Base-by-base conservation (phyloP, 2,888 invertebrate species). In the Leptarthrus brevirostris region DNA sequence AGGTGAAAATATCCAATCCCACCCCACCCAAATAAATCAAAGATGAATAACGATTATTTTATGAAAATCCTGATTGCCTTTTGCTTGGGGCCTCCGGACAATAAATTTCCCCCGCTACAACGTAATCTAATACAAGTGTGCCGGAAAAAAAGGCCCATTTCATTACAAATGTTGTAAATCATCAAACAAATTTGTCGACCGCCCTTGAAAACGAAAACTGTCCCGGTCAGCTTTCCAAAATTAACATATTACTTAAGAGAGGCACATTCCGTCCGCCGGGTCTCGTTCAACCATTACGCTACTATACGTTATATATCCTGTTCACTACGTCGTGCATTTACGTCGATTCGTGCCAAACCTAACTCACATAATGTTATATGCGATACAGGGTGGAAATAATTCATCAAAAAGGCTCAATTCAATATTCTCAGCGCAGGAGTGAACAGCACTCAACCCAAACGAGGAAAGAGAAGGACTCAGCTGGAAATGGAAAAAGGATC, bases 401-500 rank as follows among this genome's bases (percentile, higher is more conserved):
- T 56, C 54, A 54, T 44, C 53, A 72, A 70, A 70, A 70, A 70
- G 71, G 44, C 71, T 44, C 71, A 72, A 72, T 56, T 56, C 36
- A 72, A 72, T 72, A 40, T 56, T 56, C 44, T 40, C 56, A 18
- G 56, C 53, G 71, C 40, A 53, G 44, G 53, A 72, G 44, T 53
- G 56, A 56, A 40, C 26, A 44, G 53, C 56, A 49, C 40, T 30
- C 36, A 34, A 54, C 30, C 26, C 56, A 12, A 8, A 8, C 14
- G 12, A 20, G 30, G 12, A 69, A 18, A 52, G 64, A 66, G 52
- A 52, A 52, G 69, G 69, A 49, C 49, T 52, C 30, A 52, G 22
- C 69, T 52, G 26, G 52, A 52, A 69, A 47, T 47, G 64, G 53
- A 66, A 18, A 30, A 64, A 64, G 71, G 74, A 74, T 74, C 74